phyloP scores from a whole-genome alignment of 2,888 invertebrate species.

The Petrophora chlorosata region DNA sequence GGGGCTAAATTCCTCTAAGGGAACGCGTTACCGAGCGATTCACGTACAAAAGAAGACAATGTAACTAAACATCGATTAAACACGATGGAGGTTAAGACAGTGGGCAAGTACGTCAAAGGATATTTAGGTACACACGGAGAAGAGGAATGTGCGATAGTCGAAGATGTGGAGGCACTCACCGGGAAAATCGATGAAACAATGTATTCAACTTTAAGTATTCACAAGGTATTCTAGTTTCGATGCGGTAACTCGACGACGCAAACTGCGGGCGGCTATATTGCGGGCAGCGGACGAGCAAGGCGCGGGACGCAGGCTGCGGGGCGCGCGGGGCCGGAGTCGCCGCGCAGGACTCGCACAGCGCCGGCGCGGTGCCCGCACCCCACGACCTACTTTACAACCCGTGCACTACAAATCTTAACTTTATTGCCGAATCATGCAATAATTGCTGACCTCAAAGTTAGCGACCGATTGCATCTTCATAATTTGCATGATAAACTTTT shows the following conservation, averaged over 20 bases:
- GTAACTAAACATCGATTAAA: conserved; percentile 50
- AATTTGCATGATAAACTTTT: no score
- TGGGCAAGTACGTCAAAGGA: conserved; percentile 38
- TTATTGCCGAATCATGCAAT: background rate
- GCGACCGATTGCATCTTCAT: no score
- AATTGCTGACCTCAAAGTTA: background rate
- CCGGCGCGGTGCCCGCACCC: conserved; percentile 2
- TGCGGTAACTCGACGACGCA: background rate
- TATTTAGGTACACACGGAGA: conserved; percentile 15
- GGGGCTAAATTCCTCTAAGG: conserved; percentile 51
- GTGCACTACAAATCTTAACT: background rate
- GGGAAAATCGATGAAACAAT: conserved; percentile 52
- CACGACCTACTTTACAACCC: background rate
- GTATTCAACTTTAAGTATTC: conserved; percentile 46
- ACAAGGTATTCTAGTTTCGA: conserved; percentile 1
- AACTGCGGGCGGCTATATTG: conserved; percentile 8
- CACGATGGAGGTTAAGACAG: conserved; percentile 51
- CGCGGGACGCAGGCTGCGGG: background rate
- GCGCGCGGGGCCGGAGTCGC: conserved; percentile 31
- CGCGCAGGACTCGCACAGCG: conserved; percentile 37
- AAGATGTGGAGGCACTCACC: conserved; percentile 59
- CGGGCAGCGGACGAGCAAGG: conserved; percentile 1
- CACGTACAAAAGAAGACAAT: conserved; percentile 53
- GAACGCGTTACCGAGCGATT: conserved; percentile 50
- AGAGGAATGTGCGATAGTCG: conserved; percentile 18